Base-by-base conservation (phyloP, 1,140 invertebrate species). In the Protaetia brevitarsis region DNA sequence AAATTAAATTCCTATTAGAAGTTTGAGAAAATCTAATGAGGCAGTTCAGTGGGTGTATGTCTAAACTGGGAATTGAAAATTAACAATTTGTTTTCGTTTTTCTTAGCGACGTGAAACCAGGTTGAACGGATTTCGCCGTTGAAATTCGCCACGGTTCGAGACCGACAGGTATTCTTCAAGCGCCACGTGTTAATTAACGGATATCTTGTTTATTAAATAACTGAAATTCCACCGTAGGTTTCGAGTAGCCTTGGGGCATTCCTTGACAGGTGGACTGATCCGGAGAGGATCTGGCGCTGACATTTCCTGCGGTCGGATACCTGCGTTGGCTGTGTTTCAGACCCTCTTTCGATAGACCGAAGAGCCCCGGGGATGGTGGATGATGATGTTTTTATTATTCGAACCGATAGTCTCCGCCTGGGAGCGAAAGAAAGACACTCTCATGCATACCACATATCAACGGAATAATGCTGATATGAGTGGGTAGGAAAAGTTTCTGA, bases 261-360 rank as follows among this genome's bases (percentile, higher is more conserved):
- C 41, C 41, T 51, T 51, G 41, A 51, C 41, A 51, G 41, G 41
- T 51, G 41, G 41, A 51, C 41, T 51, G 41, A 51, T 51, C 41
- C 26, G 41, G 41, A 51, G 13, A 16, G 26, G 41, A 51, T 51
- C 41, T 51, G 41, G 19, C 11, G 41, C 41, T 51, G 41, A 51
- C 41, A 51, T 51, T 51, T 51, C 21, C 19, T 26, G 41, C 41
- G 41, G 41, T 51, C 19, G 41, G 41, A 51, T 51, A 51, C 41
- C 41, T 51, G 11, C 19, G 19, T 51, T 51, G 26, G 26, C 41
- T 8, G 41, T 19, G 16, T 23, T 51, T 26, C 41, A 51, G 21
- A 51, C 41, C 41, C 41, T 51, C 41, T 23, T 23, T 51, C 41
- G 41, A 51, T 51, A 51, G 16, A 51, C 41, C 41, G 19, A 51